Evolutionary conservation across 2,797 vertebrate species (phyloP).

Genomic region (Vireo griseus): DNA sequence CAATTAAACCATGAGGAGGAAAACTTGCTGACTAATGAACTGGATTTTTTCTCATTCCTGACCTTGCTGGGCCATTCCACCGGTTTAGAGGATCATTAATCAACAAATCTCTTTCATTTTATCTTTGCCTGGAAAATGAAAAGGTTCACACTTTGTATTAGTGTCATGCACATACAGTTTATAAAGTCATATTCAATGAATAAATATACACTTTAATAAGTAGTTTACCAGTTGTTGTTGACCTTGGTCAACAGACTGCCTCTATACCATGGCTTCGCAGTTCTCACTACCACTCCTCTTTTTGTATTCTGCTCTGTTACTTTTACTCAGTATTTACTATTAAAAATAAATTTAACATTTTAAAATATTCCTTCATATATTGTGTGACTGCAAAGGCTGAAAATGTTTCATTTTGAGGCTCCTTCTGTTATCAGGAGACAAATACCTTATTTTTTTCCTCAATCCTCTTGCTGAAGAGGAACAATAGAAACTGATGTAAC

Average conservation of each 20-base stretch:
- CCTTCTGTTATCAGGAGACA: background rate
- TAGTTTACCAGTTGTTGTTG: background rate
- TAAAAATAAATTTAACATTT: background rate
- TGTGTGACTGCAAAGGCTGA: background rate
- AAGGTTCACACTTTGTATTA: background rate
- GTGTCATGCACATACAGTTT: background rate
- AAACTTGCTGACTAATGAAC: constrained; percentile 43
- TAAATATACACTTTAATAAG: background rate
- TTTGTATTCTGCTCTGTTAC: background rate
- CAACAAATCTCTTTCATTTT: constrained; percentile 34
- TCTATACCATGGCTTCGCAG: background rate
- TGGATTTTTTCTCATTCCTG: constrained; percentile 36
- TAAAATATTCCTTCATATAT: background rate
- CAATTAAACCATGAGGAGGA: constrained; percentile 17
- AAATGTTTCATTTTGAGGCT: constrained; percentile 3
- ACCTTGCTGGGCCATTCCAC: constrained; percentile 12
- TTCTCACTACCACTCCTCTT: background rate
- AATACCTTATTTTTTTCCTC: background rate
- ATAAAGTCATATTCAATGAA: background rate
- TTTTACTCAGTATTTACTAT: background rate
- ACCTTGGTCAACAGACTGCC: background rate
- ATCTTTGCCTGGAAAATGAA: constrained; percentile 20
- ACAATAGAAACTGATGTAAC: constrained; percentile 32
- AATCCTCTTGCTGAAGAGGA: constrained; percentile 15
- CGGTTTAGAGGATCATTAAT: constrained; percentile 45